Base-by-base conservation (phyloP, 2,888 invertebrate genomes). In the Dicycla oo region DNA sequence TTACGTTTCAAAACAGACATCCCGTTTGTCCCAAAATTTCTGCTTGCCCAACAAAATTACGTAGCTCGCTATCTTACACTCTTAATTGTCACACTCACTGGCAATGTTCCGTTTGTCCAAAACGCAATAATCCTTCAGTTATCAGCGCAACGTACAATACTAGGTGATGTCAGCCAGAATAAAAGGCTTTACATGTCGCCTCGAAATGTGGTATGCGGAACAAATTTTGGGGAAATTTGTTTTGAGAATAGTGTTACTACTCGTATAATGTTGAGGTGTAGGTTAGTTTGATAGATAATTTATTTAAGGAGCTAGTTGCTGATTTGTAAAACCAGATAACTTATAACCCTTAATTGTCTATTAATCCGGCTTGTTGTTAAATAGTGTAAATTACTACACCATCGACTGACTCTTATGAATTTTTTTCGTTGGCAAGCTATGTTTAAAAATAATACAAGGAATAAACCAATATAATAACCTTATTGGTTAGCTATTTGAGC, bases 61-160 rank as follows among this genome's bases (percentile, higher is more conserved):
- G 57, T 11, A 11, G 45, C 57, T 49, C 51, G 45, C 34, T 81
- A 80, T 80, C 80, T 80, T 69, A 47, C 23, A 13, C 53, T 57
- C 69, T 73, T 73, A 82, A 82, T 78, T 78, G 79, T 56, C 53
- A 26, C 58, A 56, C 61, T 30, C 58, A 56, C 61, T 30, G 45
- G 54, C 54, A 66, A 67, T 68, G 67, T 80, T 81, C 54, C 61
- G 43, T 78, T 51, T 64, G 62, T 54, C 68, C 49, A 67, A 73
- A 73, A 78, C 64, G 74, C 58, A 80, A 64, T 80, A 78, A 80
- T 80, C 79, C 67, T 73, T 73, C 69, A 74, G 82, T 73, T 82
- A 80, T 80, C 80, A 78, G 69, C 23, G 26, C 51, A 73, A 68
- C n/a, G 64, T 23, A 72, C 77, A 62, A 69, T 79, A 38, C 53